Evolutionary conservation across 2,888 invertebrate genomes (phyloP), one percentile per base, ranked within the genome.

Genomic region (Isoperla grammatica): DNA sequence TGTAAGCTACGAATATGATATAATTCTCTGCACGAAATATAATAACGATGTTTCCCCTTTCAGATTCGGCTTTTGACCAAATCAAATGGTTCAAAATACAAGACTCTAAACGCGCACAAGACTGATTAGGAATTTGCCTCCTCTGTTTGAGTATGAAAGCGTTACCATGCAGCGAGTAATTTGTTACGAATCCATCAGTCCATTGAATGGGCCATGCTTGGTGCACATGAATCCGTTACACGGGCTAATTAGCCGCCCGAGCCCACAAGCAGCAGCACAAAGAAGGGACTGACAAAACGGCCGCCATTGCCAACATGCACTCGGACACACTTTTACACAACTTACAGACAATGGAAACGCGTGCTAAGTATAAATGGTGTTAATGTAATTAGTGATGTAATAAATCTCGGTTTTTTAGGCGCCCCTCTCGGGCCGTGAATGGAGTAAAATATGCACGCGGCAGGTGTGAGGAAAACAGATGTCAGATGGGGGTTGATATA

Each of bases 201-300:
- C 29, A 29, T 29, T 29, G 29, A 29, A 29, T 4, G 29, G 29
- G 29, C 29, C 8, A 29, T 29, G 29, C 29, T 29, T 29, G 29
- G 29, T 8, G 29, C 4, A 29, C 39, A 11, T 17, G 19, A 53
- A 54, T 54, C 53, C 53, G 45, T 35, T 46, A 50, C 58, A 58
- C 29, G 43, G 42, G 45, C 59, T 59, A 59, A 59, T 59, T 59
- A 59, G 58, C 20, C 15, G 45, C 29, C 39, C 53, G 19, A 39
- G 43, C 46, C 23, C 54, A 54, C 54, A 59, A 54, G 50, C 53
- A 59, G 23, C 53, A 37, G 20, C 50, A 54, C 59, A 59, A 54
- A 59, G 59, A 29, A 45, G 40, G 35, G 49, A 43, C 19, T 22
- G 22, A 45, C 49, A 29, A 9, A 45, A 19, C 56, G 15, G 17